These are phyloP conservation scores for Seriola quinqueradiata DNA, from an alignment of 2,113 vertebrate species.

Conservation along the genomic window DNA sequence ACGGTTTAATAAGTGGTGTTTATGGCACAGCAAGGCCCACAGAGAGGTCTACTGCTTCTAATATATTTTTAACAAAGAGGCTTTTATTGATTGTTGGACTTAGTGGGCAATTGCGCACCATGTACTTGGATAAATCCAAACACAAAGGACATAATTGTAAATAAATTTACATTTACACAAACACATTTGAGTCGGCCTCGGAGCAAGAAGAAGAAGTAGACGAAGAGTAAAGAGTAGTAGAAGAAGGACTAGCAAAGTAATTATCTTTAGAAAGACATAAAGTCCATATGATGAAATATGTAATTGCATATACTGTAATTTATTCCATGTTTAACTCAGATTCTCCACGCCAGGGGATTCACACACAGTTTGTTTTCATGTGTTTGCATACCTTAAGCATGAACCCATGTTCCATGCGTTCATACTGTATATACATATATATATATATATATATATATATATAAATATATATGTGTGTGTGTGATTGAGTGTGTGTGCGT, in stretches of 20 bases:
- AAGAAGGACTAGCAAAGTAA: background rate
- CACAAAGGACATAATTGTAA: conserved; percentile 4
- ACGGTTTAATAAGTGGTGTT: conserved; percentile 71
- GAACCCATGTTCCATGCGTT: background rate
- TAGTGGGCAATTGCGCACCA: conserved; percentile 33
- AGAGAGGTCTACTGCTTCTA: conserved; percentile 40
- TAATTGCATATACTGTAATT: background rate
- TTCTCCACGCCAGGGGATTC: background rate
- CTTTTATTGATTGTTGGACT: conserved; percentile 62
- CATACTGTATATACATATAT: conserved; percentile 13
- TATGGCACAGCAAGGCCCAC: conserved; percentile 51
- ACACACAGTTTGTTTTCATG: background rate
- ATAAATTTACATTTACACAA: conserved; percentile 20
- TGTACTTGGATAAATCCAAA: conserved; percentile 20
- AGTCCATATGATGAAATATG: conserved; percentile 1
- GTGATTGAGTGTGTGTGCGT: conserved; percentile 2
- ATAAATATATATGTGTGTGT: background rate
- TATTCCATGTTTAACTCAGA: background rate
- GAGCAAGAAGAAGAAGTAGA: background rate
- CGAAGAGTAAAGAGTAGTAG: background rate
- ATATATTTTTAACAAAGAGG: conserved; percentile 68
- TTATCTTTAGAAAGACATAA: background rate
- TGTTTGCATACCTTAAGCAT: background rate
- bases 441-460: conserved; percentile 13
- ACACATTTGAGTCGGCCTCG: background rate